These are phyloP conservation scores for Melanaphis sacchari DNA, from an alignment of 1,140 invertebrate genomes.

Conservation along the genomic window DNA sequence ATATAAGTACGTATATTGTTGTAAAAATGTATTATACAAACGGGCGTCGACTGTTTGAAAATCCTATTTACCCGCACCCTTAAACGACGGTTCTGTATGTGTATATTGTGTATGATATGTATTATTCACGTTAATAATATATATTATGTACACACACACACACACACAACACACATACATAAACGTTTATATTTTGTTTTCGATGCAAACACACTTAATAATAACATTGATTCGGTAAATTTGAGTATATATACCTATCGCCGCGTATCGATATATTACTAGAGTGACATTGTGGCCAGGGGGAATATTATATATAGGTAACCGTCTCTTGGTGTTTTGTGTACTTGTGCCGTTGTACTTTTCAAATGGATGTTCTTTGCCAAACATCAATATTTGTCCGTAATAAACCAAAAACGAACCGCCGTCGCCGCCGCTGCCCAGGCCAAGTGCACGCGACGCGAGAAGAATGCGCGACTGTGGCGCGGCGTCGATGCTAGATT, in stretches of 20 bases:
- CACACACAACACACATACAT: neutral
- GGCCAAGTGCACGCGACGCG: neutral
- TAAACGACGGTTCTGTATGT: neutral
- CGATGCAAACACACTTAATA: constrained; percentile 40
- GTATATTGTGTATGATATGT: neutral
- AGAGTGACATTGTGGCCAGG: neutral
- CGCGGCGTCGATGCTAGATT: constrained; percentile 25
- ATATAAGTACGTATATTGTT: neutral
- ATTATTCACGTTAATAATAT: constrained; percentile 12
- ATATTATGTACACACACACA: neutral
- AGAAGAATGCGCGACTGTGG: neutral
- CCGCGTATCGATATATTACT: neutral
- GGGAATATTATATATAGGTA: constrained; percentile 41
- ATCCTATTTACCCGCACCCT: neutral
- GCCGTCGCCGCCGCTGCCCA: constrained; percentile 23
- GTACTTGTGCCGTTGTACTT: constrained; percentile 57
- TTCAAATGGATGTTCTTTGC: constrained; percentile 57
- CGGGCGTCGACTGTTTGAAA: constrained; percentile 3
- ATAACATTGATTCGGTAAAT: constrained; percentile 49
- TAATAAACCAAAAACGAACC: constrained; percentile 57
- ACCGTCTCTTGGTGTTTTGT: constrained; percentile 55
- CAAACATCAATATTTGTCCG: constrained; percentile 58
- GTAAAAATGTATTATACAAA: neutral
- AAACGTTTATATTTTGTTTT: constrained; percentile 28
- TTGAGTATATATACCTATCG: neutral